Base-by-base conservation (phyloP, 2,797 vertebrate species). In the Ctenochaetus hawaiiensis region DNA sequence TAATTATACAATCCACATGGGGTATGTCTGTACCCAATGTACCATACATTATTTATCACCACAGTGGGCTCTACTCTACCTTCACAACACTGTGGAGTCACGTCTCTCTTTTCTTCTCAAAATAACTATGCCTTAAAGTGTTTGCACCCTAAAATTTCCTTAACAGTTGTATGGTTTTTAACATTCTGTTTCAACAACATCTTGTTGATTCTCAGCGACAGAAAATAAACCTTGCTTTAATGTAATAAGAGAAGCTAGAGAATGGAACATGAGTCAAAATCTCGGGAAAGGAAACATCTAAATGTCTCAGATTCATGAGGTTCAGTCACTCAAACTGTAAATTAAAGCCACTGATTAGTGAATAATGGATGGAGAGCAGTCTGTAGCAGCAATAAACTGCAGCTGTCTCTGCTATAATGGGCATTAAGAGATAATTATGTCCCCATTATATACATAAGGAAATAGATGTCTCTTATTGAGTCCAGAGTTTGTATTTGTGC, bases 151-250 rank as follows among this genome's bases (percentile, higher is more conserved):
- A 64, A 76, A 57, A 39, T 47, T 78, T 44, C 52, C 17, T 63
- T 54, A 58, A 59, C 12, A 52, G 20, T 20, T 66, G 12, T 62
- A 72, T 39, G 57, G 64, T 67, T 52, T 80, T 72, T 45, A 62
- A 53, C 47, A 17, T 58, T 87, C 75, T 57, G 75, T 83, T 89
- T 75, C 72, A 81, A 78, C 75, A 61, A 72, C 70, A 84, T 82
- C 86, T 37, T 58, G 26, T 60, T 30, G 23, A 5, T 71, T 54
- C 26, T 72, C 41, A 80, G 63, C 51, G 7, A 49, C 52, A 67
- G 59, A 58, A 41, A 58, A 81, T 77, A 47, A 53, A 74, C 66
- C 49, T 37, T 14, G 37, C 58, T 23, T 41, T 62, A 65, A 78
- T 70, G 41, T 64, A 64, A 70, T 3, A 22, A 57, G 43, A 63